These are phyloP conservation scores for Phoeniculus purpureus DNA, from an alignment of 2,797 vertebrate species.

Conservation along the genomic window DNA sequence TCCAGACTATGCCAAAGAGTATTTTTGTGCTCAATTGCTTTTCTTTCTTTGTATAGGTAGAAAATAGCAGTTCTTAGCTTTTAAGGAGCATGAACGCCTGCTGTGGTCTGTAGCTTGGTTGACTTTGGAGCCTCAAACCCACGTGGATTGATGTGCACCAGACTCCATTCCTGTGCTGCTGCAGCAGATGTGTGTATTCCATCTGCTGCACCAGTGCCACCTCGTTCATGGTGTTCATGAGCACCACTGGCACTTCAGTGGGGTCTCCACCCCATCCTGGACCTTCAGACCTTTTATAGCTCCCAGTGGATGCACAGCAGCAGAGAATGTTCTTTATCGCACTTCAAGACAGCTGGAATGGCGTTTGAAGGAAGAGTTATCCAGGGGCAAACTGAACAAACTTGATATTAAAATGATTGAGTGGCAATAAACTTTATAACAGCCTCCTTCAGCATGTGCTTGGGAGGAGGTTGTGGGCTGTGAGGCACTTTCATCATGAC, in stretches of 20 bases:
- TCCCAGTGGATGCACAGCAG: neutral
- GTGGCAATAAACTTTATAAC: slow-evolving; percentile 33
- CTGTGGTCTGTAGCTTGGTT: neutral
- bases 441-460: slow-evolving; percentile 8
- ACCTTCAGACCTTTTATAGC: neutral
- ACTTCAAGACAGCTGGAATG: neutral
- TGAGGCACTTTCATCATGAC: neutral
- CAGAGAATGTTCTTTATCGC: neutral
- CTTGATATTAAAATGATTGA: slow-evolving; percentile 39
- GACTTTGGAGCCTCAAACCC: neutral
- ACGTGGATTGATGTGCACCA: fast-evolving
- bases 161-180: neutral
- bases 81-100: neutral
- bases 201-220: neutral
- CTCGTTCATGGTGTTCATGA: neutral
- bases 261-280: neutral
- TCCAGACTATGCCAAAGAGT: neutral
- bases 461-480: neutral
- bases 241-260: neutral
- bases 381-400: neutral
- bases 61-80: neutral
- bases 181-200: neutral
- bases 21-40: neutral
- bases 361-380: neutral
- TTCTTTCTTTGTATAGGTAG: neutral